Base-by-base conservation (phyloP, 1,140 invertebrate genomes). In the Euschistus heros region DNA sequence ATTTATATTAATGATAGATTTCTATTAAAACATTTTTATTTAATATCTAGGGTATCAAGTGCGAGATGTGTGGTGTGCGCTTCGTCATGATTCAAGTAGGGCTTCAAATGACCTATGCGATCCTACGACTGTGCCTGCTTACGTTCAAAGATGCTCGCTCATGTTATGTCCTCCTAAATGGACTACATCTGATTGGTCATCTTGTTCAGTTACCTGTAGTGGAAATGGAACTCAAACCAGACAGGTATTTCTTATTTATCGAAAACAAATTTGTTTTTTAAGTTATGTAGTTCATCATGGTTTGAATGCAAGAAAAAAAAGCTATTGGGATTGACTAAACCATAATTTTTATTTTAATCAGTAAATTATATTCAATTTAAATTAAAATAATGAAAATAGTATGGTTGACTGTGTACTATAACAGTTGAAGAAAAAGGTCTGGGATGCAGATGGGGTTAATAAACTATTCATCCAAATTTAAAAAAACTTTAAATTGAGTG, bases 131-230 rank as follows among this genome's bases (percentile, higher is more conserved):
- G 84, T 85, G 74, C 91, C 91, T 6, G 74, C 76, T 10, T 79
- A 80, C 18, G 85, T 82, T 64, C 81, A 89, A 72, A 78, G 78
- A 10, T 97, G 94, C 73, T 85, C 83, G 66, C 80, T 81, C 15
- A 81, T 87, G 4, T 80, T 90, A 0, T 97, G 94, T 76, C 82
- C 87, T n/a, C 81, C 92, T 0, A 81, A 82, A 62, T 97, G 93
- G 93, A 78, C 85, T 37, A 80, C 83, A 33, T 83, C 85, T 24
- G 82, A 86, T 0, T 97, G 94, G 94, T 80, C 83, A 14, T 76
- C 81, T n/a, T 97, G 94, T 73, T 89, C 84, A 24, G 84, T 85
- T 68, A 82, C 82, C 6, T 94, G 92, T 72, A 92, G 91, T 4
- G 78, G 82, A 4, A 87, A 85, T 66, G 89, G 84, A 68, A 82